Base-by-base conservation (phyloP, 2,113 vertebrate species). In the Camelus dromedarius region DNA sequence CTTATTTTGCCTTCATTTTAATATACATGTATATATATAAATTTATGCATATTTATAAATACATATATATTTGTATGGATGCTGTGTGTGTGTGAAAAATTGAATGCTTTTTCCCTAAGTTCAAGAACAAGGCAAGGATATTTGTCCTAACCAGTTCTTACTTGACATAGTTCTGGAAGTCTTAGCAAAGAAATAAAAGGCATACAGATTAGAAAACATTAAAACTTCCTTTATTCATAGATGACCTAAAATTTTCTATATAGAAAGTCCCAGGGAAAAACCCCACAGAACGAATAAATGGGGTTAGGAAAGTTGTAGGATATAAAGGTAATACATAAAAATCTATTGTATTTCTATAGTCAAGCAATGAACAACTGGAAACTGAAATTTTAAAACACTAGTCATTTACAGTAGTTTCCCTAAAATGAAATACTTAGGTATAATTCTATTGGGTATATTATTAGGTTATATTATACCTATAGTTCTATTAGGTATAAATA, bases 1-100 rank as follows among this genome's bases (percentile, higher is more conserved):
- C 66, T 92, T 48, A 92, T 92, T 88, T 95, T 4, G 19, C 19
- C 24, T 88, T 88, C 58, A 50, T 92, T 95, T 73, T 30, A 81
- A 66, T 87, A 58, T 81, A n/a, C 85, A 52, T 42, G 7, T 83
- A 14, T 72, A 69, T 75, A 30, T 35, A 87, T n/a, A 16, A 93
- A 70, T 32, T 32, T 32, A 64, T 91, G 16, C 14, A 56, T 56
- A n/a, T 66, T n/a, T 54, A 52, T 26, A 52, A 72, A 80, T 58
- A 80, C n/a, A 80, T 16, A 38, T 28, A 28, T 13, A 18, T 32
- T 10, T 64, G n/a, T 54, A 15, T 56, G 11, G 75, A 22, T 85
- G 9, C 64, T 42, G 4, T 38, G 48, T 56, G 8, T 48, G 8
- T 76, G 15, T 56, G 42, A 62, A 56, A 92, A 75, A 75, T 67